Evolutionary conservation across 2,113 vertebrate species (phyloP), one percentile per base, ranked within the genome.

Genomic region (Zonotrichia leucophrys): DNA sequence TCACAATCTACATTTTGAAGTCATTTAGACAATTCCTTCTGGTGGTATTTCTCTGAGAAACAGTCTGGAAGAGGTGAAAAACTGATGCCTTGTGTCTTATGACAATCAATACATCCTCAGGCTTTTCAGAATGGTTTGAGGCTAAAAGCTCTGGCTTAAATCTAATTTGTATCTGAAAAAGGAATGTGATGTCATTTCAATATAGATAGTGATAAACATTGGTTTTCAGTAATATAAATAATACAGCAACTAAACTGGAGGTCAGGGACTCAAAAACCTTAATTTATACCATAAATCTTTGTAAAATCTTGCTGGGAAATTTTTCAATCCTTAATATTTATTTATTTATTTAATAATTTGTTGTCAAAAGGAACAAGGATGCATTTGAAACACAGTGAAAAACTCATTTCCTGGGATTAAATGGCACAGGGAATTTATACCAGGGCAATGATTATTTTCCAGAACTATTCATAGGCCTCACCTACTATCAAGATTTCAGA

Each of bases 91-190:
- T 75, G n/a, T 75, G 64, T 72, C 60, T 89, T 78, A 78, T 5
- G 55, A 25, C n/a, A 78, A 81, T 87, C 64, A 58, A 55, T 89
- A 60, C 13, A 53, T 50, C 49, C 49, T 88, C 7, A 3, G 59
- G 39, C 15, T 66, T 67, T 75, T 79, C 53, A 84, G 56, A 90
- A 79, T n/a, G 27, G 13, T 78, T 92, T 82, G 53, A 89, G 50
- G 21, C 64, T 59, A 62, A 92, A 83, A 72, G 64, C n/a, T 63
- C 76, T 82, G 64, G 79, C 46, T 93, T 86, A 84, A 87, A 73
- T 94, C n/a, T 76, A 70, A 89, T 95, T 90, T 95, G 27, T 67
- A 82, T 79, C 53, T 79, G 79, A 84, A 87, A 84, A 89, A 78
- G 24, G 31, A 72, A 56, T 44, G 18, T 67, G 44, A 63, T 79